Evolutionary conservation across 2,888 invertebrate species (phyloP).

Genomic region (Micoletzkya japonica): DNA sequence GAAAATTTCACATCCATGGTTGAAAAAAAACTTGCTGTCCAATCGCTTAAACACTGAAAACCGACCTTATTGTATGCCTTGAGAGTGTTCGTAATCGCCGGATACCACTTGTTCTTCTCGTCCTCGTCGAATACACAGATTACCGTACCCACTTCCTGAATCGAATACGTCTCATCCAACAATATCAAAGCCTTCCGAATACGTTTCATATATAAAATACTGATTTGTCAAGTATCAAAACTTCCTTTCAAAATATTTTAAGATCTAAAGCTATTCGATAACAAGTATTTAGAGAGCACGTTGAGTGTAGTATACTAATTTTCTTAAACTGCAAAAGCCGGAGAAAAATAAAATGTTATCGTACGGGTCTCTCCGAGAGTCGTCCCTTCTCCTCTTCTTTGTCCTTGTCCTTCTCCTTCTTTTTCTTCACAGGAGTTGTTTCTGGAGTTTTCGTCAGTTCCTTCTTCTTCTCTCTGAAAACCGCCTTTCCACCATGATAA

Average conservation of each 20-base stretch:
- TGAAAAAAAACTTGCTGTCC: too few species aligned
- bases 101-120: slow-evolving; percentile 3
- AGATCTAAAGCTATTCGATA: too few species aligned
- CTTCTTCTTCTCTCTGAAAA: slow-evolving; percentile 8
- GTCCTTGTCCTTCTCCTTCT: slow-evolving; percentile 29
- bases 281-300: too few species aligned
- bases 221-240: not conserved
- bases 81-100: not conserved
- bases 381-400: slow-evolving; percentile 31
- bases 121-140: not conserved
- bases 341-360: too few species aligned
- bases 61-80: not conserved
- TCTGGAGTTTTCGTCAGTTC: slow-evolving; percentile 4
- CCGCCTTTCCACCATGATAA: too few species aligned
- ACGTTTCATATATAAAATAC: not conserved
- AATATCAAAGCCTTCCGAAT: not conserved
- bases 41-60: not conserved
- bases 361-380: too few species aligned
- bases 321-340: not conserved
- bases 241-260: not conserved
- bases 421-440: slow-evolving; percentile 13
- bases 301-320: not conserved
- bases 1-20: too few species aligned
- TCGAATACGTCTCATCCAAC: not conserved
- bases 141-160: not conserved